Conservation (phyloP, 2,888 invertebrate genomes). For the Geophilus truncorum region DNA sequence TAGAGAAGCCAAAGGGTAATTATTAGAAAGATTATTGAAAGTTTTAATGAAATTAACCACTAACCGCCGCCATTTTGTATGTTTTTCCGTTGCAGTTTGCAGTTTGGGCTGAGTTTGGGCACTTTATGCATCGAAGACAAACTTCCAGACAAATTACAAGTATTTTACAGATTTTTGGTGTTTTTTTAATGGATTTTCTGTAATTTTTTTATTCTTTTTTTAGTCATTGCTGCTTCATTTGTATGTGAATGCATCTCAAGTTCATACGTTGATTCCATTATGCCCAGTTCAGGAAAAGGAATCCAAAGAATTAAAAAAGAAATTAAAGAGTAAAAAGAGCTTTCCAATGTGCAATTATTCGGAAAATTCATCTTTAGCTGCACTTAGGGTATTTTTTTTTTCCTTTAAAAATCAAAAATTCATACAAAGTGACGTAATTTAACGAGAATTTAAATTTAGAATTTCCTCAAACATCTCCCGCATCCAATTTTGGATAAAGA, state of each 20-base stretch:
- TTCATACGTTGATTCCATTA: neutral
- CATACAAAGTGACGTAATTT: neutral
- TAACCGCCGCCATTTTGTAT: neutral
- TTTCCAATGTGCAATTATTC: slow-evolving; percentile 10
- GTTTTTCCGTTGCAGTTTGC: neutral
- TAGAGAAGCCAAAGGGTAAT: neutral
- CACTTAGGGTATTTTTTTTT: neutral
- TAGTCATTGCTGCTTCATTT: neutral
- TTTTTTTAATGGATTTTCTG: no score
- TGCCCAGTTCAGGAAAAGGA: neutral
- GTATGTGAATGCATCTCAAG: slow-evolving; percentile 19
- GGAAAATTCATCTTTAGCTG: neutral
- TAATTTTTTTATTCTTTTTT: neutral
- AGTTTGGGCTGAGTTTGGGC: neutral
- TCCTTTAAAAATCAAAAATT: neutral
- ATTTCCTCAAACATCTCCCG: neutral
- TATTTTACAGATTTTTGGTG: neutral
- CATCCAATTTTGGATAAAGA: neutral
- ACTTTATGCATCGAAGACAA: neutral
- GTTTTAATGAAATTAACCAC: neutral
- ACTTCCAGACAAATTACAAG: neutral
- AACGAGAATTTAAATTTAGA: neutral
- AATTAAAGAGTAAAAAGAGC: neutral
- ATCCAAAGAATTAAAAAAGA: neutral
- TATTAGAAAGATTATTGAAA: neutral